These are phyloP conservation scores for Nipponacmea schrenckii DNA, from an alignment of 2,888 invertebrate genomes.

Conservation along the genomic window DNA sequence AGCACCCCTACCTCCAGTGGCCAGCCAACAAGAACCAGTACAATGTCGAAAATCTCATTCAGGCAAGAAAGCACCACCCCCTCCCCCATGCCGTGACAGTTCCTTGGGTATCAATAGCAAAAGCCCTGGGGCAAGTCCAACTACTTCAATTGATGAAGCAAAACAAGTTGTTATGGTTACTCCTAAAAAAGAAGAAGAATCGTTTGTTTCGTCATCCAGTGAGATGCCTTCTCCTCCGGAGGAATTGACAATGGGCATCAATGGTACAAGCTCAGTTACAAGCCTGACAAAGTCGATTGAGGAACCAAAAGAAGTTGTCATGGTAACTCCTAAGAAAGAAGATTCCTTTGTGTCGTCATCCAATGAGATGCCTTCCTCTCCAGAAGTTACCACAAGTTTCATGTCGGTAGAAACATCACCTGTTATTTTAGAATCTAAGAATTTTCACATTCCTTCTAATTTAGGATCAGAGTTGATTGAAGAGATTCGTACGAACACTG, in stretches of 20 bases:
- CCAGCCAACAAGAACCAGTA: not conserved
- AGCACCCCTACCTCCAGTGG: not conserved
- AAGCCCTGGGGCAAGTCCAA: not conserved
- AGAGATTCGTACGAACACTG: slow-evolving; percentile 52
- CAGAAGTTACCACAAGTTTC: too few species aligned
- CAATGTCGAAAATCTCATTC: not conserved
- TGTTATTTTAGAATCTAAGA: too few species aligned
- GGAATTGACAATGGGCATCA: not conserved
- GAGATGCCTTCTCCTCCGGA: not conserved
- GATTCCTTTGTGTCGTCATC: too few species aligned
- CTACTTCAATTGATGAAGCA: too few species aligned
- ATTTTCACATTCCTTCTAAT: slow-evolving; percentile 34
- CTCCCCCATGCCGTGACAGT: not conserved
- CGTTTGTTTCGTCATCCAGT: too few species aligned
- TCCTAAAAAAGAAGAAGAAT: too few species aligned
- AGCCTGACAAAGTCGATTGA: slow-evolving; percentile 8
- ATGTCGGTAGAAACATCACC: too few species aligned
- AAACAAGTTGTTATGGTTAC: too few species aligned
- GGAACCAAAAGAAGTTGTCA: too few species aligned
- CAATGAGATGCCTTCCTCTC: too few species aligned
- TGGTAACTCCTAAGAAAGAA: too few species aligned
- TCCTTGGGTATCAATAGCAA: not conserved
- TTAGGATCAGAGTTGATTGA: slow-evolving; percentile 54
- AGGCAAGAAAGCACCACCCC: not conserved
- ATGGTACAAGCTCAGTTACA: not conserved